phyloP scores from a whole-genome alignment of 2,113 vertebrate species.

The Cygnus buccinator region DNA sequence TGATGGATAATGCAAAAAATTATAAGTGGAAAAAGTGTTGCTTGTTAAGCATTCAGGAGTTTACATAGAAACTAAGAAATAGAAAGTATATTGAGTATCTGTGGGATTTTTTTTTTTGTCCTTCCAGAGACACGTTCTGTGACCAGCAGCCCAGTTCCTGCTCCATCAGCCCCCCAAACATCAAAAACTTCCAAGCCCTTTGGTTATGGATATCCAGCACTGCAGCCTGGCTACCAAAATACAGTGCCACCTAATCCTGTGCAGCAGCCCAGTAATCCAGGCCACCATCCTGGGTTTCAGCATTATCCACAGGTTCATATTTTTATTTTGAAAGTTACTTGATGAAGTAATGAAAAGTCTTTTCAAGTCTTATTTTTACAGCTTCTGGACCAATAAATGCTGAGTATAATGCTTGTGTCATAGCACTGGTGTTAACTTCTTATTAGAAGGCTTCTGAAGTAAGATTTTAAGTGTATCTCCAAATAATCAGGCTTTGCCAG shows the following conservation, averaged over 20 bases:
- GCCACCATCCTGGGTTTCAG: slow-evolving; percentile 78
- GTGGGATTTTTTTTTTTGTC: not conserved
- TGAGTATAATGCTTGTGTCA: not conserved
- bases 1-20: not conserved
- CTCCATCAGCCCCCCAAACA: slow-evolving; percentile 74
- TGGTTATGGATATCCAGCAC: slow-evolving; percentile 86
- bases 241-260: slow-evolving; percentile 68
- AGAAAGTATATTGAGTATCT: not conserved
- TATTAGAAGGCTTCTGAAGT: not conserved
- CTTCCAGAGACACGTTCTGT: slow-evolving; percentile 74
- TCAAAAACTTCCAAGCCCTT: slow-evolving; percentile 83
- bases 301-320: slow-evolving; percentile 80
- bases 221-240: slow-evolving; percentile 88
- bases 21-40: not conserved
- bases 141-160: slow-evolving; percentile 73
- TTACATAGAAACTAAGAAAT: not conserved
- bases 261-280: slow-evolving; percentile 72
- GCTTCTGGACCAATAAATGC: not conserved
- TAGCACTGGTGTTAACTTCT: not conserved
- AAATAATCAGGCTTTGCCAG: not conserved
- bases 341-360: not conserved
- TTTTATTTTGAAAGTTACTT: not conserved
- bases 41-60: not conserved
- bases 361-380: not conserved
- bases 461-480: not conserved